phyloP scores from a whole-genome alignment of 2,888 invertebrate genomes.

The Thera britannica region DNA sequence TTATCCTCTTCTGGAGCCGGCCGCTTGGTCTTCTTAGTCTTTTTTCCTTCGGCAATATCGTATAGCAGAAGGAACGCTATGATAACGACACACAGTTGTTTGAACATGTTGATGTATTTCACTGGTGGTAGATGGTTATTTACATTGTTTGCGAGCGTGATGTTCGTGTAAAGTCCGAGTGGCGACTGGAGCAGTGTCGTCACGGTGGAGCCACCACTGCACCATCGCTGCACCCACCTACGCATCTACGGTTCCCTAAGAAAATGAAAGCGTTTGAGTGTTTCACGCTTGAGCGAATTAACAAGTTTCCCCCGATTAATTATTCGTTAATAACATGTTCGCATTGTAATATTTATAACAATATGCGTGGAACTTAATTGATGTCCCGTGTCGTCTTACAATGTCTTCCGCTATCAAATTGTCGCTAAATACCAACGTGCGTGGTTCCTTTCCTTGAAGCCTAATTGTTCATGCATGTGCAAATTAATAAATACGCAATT shows the following conservation, averaged over 20 bases:
- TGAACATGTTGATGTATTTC: constrained; percentile 65
- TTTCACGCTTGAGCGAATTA: constrained; percentile 70
- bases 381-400: constrained; percentile 58
- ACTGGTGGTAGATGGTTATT: constrained; percentile 56
- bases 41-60: constrained; percentile 59
- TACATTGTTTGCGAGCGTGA: constrained; percentile 68
- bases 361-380: constrained; percentile 51
- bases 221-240: constrained; percentile 34
- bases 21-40: constrained; percentile 62
- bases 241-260: constrained; percentile 60
- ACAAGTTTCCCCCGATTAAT: constrained; percentile 77
- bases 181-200: constrained; percentile 63
- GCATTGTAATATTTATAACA: constrained; percentile 65
- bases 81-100: constrained; percentile 59
- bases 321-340: constrained; percentile 68
- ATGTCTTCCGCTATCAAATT: constrained; percentile 63
- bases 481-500: constrained; percentile 25
- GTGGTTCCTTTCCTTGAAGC: constrained; percentile 27
- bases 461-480: constrained; percentile 32
- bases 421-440: constrained; percentile 24
- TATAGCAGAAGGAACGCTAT: constrained; percentile 56
- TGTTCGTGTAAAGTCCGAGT: constrained; percentile 62
- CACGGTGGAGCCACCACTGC: constrained; percentile 45
- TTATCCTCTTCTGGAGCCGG: constrained; percentile 63
- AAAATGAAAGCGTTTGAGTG: constrained; percentile 74